These are phyloP conservation scores for Vulpes ferrilata DNA, from an alignment of 2,113 vertebrate genomes.

Conservation along the genomic window DNA sequence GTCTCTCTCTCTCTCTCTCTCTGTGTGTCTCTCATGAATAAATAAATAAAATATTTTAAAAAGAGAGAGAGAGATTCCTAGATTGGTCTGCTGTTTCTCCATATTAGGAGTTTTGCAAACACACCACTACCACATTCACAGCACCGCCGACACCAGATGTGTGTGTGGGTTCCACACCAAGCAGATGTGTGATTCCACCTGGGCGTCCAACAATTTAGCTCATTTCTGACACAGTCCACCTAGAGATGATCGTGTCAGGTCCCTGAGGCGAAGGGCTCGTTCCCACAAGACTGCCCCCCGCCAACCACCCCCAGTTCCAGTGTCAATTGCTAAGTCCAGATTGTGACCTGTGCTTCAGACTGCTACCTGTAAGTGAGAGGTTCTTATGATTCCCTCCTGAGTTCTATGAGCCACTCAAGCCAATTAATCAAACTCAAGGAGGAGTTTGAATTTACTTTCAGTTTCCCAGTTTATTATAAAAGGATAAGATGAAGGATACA, in stretches of 20 bases:
- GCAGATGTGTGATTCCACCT: not conserved
- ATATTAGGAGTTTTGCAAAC: not conserved
- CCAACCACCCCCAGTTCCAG: not conserved
- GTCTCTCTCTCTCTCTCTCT: too few species aligned
- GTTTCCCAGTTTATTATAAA: not conserved
- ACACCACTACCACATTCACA: not conserved
- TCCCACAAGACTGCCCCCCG: not conserved
- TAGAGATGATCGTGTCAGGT: not conserved
- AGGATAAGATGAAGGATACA: not conserved
- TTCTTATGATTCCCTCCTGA: not conserved
- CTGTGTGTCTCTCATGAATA: too few species aligned
- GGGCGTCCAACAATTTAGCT: not conserved
- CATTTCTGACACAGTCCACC: not conserved
- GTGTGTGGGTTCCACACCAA: not conserved
- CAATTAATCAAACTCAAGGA: too few species aligned
- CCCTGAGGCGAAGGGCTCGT: not conserved
- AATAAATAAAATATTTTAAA: too few species aligned
- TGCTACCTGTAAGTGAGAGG: not conserved
- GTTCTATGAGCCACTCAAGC: too few species aligned
- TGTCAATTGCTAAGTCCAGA: not conserved
- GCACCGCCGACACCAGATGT: not conserved
- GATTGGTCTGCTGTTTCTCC: not conserved
- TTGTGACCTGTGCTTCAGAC: not conserved
- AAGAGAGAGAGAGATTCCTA: not conserved
- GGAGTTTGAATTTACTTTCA: too few species aligned